These are phyloP conservation scores for Anguilla pacifica DNA, from an alignment of 2,797 vertebrate genomes.

Conservation along the genomic window DNA sequence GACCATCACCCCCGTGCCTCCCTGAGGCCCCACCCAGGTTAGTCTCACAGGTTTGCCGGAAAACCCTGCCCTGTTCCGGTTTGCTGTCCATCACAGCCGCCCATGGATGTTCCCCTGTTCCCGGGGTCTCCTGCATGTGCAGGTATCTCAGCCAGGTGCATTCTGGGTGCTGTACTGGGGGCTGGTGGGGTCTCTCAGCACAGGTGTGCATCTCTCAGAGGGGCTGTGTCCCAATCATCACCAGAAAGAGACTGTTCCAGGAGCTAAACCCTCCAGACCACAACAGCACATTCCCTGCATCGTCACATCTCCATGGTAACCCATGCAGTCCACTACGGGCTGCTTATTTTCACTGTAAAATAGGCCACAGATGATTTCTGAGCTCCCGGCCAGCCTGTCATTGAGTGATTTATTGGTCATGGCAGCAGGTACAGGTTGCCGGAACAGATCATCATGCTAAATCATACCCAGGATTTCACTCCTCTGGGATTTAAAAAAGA, in stretches of 20 bases:
- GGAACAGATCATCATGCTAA: background rate
- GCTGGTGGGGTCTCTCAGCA: background rate
- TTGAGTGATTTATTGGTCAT: background rate
- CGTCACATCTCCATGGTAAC: background rate
- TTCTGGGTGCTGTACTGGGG: background rate
- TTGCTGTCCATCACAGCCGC: too few relatives aligned
- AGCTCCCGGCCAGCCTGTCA: background rate
- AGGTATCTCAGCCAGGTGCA: background rate
- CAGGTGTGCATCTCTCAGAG: too few relatives aligned
- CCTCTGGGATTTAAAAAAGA: slow-evolving; percentile 18
- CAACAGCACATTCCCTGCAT: too few relatives aligned
- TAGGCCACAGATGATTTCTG: background rate
- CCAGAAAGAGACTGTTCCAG: too few relatives aligned
- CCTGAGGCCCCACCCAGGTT: slow-evolving; percentile 48
- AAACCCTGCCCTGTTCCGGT: too few relatives aligned
- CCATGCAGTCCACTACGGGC: background rate
- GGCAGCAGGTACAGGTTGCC: background rate
- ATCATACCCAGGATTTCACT: slow-evolving; percentile 17
- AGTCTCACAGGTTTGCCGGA: slow-evolving; percentile 62
- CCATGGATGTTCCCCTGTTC: too few relatives aligned
- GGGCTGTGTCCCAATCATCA: too few relatives aligned
- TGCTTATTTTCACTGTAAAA: background rate
- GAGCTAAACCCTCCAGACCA: too few relatives aligned
- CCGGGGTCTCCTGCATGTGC: background rate
- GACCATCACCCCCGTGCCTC: slow-evolving; percentile 8